phyloP scores from a whole-genome alignment of 2,797 vertebrate species.

The Galago senegalensis region DNA sequence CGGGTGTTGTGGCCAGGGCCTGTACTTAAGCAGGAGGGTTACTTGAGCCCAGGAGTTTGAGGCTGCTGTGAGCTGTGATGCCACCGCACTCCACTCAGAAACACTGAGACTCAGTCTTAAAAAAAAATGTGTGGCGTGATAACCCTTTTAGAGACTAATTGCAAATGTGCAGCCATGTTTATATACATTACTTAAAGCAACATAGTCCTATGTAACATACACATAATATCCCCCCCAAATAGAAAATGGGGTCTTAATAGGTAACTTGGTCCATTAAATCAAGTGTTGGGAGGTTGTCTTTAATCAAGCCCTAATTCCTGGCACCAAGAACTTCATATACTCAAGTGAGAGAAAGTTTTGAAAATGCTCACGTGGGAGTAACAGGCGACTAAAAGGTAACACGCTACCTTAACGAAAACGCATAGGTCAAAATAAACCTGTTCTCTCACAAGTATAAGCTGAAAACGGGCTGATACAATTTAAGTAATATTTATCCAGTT shows the following conservation, averaged over 20 bases:
- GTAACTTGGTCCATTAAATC: conserved; percentile 38
- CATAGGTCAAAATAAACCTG: conserved; percentile 38
- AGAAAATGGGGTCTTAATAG: conserved; percentile 37
- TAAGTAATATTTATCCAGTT: background rate
- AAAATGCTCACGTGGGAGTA: conserved; percentile 59
- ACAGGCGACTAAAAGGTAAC: background rate
- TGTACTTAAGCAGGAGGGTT: no score
- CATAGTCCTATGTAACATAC: background rate
- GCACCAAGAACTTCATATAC: conserved; percentile 13
- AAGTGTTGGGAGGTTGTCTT: background rate
- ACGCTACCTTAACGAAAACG: background rate
- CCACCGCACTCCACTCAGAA: no score
- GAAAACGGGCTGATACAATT: background rate
- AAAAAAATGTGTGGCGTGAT: background rate
- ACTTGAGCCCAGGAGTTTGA: no score
- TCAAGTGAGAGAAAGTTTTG: conserved; percentile 32
- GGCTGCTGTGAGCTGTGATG: no score
- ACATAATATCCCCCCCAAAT: background rate
- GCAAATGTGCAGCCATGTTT: background rate
- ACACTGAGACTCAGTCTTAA: no score
- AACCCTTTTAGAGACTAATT: conserved; percentile 48
- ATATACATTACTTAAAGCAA: conserved; percentile 18
- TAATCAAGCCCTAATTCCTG: conserved; percentile 43
- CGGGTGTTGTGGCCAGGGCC: no score
- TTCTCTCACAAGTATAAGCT: conserved; percentile 42